A percentile compares a stretch with the other conserved stretches of the same genome.
Conservation (phyloP, 1,140 invertebrate genomes). For the Steinernema khuongi region DNA sequence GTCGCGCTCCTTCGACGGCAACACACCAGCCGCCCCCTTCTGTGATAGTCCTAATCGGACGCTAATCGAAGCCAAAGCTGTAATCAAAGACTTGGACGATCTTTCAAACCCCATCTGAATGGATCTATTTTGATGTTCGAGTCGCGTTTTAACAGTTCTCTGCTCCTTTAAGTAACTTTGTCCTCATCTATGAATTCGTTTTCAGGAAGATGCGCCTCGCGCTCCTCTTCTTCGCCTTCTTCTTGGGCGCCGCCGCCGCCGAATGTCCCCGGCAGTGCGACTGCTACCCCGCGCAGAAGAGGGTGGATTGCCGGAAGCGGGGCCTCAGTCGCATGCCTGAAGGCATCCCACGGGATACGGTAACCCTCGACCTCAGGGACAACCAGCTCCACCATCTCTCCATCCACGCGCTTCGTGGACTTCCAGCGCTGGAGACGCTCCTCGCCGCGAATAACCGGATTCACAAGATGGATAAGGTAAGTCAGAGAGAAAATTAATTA, state of each 20-base stretch:
- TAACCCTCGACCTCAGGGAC: constrained; percentile 10
- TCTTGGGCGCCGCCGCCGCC: neutral
- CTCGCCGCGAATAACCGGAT: neutral
- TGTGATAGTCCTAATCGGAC: too few species aligned
- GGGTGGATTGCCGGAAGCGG: neutral
- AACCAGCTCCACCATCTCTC: neutral
- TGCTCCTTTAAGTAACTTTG: neutral
- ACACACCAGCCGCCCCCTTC: neutral
- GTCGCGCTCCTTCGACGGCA: neutral
- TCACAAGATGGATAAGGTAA: neutral
- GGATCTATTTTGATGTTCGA: neutral
- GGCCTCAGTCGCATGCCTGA: neutral
- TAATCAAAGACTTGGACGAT: too few species aligned
- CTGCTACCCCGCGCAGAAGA: neutral
- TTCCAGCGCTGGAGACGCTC: neutral
- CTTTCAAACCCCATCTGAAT: too few species aligned
- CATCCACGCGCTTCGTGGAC: neutral
- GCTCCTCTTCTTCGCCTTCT: neutral
- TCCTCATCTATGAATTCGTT: neutral
- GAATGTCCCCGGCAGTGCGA: neutral
- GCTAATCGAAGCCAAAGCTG: too few species aligned
- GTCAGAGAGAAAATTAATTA: neutral
- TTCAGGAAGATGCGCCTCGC: constrained; percentile 5
- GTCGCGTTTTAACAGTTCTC: neutral
- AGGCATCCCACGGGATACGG: neutral